These are phyloP conservation scores for Oligia strigilis DNA, from an alignment of 2,888 invertebrate genomes.

Conservation along the genomic window DNA sequence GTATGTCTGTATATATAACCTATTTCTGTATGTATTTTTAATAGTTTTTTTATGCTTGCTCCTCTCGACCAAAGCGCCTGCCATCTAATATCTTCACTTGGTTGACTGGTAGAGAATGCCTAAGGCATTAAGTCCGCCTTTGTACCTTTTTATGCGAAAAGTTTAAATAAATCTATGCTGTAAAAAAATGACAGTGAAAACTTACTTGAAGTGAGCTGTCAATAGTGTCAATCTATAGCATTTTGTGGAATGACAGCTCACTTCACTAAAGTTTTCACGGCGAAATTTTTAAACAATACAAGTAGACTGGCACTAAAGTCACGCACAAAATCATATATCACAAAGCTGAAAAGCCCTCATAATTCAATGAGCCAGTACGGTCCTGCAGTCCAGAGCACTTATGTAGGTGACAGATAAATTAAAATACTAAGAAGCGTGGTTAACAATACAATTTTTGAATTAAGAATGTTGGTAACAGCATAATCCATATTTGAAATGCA, in stretches of 20 bases:
- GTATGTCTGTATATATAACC: too few relatives aligned
- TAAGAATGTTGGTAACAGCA: slow-evolving; percentile 61
- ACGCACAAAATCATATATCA: neutral
- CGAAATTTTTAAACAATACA: neutral
- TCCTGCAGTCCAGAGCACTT: slow-evolving; percentile 1
- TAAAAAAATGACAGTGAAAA: neutral
- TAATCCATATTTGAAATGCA: slow-evolving; percentile 72
- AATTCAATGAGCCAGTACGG: neutral
- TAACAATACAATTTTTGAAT: slow-evolving; percentile 57
- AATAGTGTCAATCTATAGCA: neutral
- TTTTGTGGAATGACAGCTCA: neutral
- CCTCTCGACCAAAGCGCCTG: too few relatives aligned
- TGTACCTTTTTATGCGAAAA: too few relatives aligned
- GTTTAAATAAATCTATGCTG: neutral
- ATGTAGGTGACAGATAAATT: slow-evolving; percentile 28
- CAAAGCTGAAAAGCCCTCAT: neutral
- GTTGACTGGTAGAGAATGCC: too few relatives aligned
- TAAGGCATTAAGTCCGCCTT: too few relatives aligned
- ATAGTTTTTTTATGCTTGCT: too few relatives aligned
- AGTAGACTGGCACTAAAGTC: neutral
- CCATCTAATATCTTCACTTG: too few relatives aligned
- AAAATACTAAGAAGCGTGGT: slow-evolving; percentile 46
- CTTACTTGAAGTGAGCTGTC: too few relatives aligned
- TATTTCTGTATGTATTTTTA: too few relatives aligned
- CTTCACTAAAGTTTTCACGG: neutral